Base-by-base conservation (phyloP, 2,113 vertebrate species). In the Petrocephalus microphthalmus region DNA sequence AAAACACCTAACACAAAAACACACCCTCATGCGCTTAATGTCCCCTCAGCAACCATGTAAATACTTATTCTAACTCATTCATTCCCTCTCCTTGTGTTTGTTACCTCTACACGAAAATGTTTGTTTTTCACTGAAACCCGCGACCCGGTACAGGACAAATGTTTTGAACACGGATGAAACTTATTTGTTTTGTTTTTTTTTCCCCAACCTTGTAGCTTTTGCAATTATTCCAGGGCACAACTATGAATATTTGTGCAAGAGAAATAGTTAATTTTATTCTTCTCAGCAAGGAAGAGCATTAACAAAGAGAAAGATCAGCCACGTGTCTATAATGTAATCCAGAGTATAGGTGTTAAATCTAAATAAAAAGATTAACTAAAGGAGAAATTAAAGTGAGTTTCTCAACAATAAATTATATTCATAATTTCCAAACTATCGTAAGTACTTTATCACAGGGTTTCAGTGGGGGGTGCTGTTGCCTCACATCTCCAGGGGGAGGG, bases 181-280 rank as follows among this genome's bases (percentile, higher is more conserved):
- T 33, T 17, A 29, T 2, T 37, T 78, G 4, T 17, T 33, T 78
- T 78, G 37, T 52, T 53, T 37, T 64, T 67, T 67, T 67, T 29
- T 4, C 29, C 25, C 4, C 29, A 60, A 25, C 90, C 2, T 93
- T 91, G 92, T 88, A 92, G 94, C 92, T 87, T 92, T 93, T 93
- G 91, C 93, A 52, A 57, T 57, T 91, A 93, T 92, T 92, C 88
- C 88, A 54, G 42, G 57, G 15, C 42, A 56, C 25, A 37, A 54
- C 78, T 60, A 57, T 88, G 54, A 42, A 47, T 88, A 53, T 47
- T 13, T 88, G 87, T 82, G 15, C 19, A 22, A 52, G n/a, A 51
- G 82, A 25, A 25, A 84, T 25, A 51, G 15, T 54, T 51, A 2
- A 22, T 57, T 60, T 86, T 22, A 86, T 37, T 22, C 37, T 78